A percentile compares a stretch with the other conserved stretches of the same genome.
phyloP scores from a whole-genome alignment of 1,140 invertebrate genomes.

The Drosophila equinoxialis region DNA sequence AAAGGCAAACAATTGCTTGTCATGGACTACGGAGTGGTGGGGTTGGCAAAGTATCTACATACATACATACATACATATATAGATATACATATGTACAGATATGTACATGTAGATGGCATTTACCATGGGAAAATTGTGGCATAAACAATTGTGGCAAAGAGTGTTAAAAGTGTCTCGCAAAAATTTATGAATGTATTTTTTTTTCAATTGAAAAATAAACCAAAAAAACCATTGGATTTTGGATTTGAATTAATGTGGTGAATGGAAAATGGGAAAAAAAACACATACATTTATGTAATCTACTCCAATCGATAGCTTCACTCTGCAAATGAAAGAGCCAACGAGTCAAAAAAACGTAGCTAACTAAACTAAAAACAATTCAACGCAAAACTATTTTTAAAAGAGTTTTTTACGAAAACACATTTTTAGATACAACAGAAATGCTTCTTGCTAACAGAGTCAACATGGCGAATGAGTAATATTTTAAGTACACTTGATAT shows the following conservation, averaged over 20 bases:
- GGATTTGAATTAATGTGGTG: not conserved
- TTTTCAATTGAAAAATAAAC: not conserved
- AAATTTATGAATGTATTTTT: not conserved
- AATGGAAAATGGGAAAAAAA: not conserved
- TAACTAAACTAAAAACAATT: no score
- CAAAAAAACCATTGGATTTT: not conserved
- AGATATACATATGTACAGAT: not conserved
- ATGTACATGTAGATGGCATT: not conserved
- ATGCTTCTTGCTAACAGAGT: no score
- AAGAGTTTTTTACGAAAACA: no score
- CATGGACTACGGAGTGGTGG: not conserved
- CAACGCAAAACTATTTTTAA: no score
- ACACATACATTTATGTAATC: no score
- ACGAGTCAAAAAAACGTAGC: no score
- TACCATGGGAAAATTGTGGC: constrained; percentile 3
- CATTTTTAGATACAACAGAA: no score
- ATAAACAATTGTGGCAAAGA: not conserved
- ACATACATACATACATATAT: not conserved
- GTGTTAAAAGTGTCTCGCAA: not conserved
- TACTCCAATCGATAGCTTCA: no score
- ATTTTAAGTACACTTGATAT: no score
- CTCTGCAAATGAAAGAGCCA: no score
- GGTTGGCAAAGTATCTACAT: not conserved
- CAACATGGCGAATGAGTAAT: no score
- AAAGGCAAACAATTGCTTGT: constrained; percentile 49